These are phyloP conservation scores for Polydrusus cervinus DNA, from an alignment of 2,888 invertebrate species.

Conservation along the genomic window DNA sequence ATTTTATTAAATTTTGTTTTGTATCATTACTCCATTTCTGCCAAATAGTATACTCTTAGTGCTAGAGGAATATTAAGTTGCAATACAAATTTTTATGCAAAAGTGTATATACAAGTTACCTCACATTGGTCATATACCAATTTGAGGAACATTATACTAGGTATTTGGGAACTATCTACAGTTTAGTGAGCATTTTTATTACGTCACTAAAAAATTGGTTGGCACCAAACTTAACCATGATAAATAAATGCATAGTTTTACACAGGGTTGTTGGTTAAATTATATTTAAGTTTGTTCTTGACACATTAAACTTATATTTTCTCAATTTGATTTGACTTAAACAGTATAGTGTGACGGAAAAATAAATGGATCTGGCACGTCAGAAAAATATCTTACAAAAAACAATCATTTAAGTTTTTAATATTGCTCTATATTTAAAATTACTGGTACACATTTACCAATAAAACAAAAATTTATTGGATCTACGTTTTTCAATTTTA, in stretches of 20 bases:
- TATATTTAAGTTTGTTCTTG: neutral
- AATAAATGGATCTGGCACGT: neutral
- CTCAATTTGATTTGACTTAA: conserved; percentile 15
- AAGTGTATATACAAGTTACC: conserved; percentile 59
- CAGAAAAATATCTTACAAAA: neutral
- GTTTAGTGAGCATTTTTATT: conserved; percentile 67
- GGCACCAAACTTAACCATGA: conserved; percentile 63
- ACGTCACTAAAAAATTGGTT: conserved; percentile 65
- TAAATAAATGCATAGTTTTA: conserved; percentile 54
- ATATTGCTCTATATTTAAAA: conserved; percentile 29
- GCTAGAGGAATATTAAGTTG: conserved; percentile 56
- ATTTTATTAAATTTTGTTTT: conserved; percentile 32
- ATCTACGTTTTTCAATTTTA: no score
- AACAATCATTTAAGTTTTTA: neutral
- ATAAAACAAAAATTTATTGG: no score
- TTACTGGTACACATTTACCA: neutral
- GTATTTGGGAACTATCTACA: conserved; percentile 64
- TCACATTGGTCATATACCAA: conserved; percentile 42
- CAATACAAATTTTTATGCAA: conserved; percentile 58
- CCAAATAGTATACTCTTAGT: conserved; percentile 47
- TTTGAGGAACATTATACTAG: conserved; percentile 57
- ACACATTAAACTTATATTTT: conserved; percentile 5
- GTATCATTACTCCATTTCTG: conserved; percentile 44
- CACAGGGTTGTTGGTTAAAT: conserved; percentile 2
- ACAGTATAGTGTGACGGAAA: conserved; percentile 20